phyloP scores from a whole-genome alignment of 2,113 vertebrate genomes.

The Thymallus thymallus region DNA sequence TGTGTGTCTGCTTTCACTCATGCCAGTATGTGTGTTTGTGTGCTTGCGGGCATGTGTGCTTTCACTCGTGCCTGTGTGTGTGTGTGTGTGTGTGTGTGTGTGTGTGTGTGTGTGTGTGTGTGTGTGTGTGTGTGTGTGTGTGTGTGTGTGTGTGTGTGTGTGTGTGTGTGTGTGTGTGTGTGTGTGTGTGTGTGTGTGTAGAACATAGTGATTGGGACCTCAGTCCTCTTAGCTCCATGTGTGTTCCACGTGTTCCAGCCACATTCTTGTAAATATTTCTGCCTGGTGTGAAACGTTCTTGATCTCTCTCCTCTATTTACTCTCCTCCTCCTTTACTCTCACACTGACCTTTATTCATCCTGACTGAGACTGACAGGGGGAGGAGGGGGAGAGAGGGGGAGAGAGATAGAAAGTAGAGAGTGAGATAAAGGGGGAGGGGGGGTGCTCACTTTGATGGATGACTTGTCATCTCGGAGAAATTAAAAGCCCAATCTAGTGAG shows the following conservation, averaged over 20 bases:
- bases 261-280: constrained; percentile 80
- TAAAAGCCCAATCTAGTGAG: constrained; percentile 62
- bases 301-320: constrained; percentile 78
- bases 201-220: constrained; percentile 47
- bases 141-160: constrained; percentile 11
- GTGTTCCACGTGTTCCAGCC: constrained; percentile 77
- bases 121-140: constrained; percentile 1
- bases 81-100: constrained; percentile 1
- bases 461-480: constrained; percentile 69
- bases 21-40: not conserved
- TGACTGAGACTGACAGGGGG: constrained; percentile 52
- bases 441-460: constrained; percentile 65
- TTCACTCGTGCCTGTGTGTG: not conserved
- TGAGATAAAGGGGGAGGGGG: constrained; percentile 29
- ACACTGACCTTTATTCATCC: constrained; percentile 69
- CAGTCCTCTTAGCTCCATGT: constrained; percentile 64
- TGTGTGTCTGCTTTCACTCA: not conserved
- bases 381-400: constrained; percentile 20
- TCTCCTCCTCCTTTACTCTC: constrained; percentile 72
- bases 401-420: constrained; percentile 45
- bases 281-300: constrained; percentile 77
- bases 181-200: constrained; percentile 31
- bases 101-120: constrained; percentile 11
- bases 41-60: not conserved
- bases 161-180: constrained; percentile 55